These are phyloP conservation scores for Valencia hispanica DNA, from an alignment of 2,797 vertebrate species.

Conservation along the genomic window DNA sequence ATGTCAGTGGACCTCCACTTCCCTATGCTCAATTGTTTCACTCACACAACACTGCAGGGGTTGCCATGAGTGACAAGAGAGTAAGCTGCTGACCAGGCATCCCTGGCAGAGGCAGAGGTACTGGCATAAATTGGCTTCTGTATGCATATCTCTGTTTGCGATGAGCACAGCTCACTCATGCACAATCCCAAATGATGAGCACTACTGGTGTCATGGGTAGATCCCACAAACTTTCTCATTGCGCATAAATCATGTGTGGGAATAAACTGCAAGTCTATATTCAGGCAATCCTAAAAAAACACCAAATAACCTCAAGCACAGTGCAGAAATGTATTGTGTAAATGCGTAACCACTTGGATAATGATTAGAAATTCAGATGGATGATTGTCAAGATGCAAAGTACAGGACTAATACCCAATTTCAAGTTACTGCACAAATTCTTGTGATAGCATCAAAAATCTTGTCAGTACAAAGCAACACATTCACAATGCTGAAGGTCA, in stretches of 20 bases:
- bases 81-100: slow-evolving; percentile 63
- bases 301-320: slow-evolving; percentile 18
- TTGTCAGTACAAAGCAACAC: neutral
- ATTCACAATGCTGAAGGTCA: slow-evolving; percentile 44
- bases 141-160: slow-evolving; percentile 8
- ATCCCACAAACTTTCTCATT: slow-evolving; percentile 7
- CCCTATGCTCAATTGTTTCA: neutral
- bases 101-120: slow-evolving; percentile 43
- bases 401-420: slow-evolving; percentile 31
- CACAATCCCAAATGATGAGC: slow-evolving; percentile 22
- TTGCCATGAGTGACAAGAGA: slow-evolving; percentile 50
- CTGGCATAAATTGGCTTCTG: slow-evolving; percentile 33
- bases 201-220: slow-evolving; percentile 11
- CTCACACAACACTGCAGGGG: slow-evolving; percentile 52
- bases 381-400: slow-evolving; percentile 16
- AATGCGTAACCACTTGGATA: slow-evolving; percentile 28
- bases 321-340: slow-evolving; percentile 37
- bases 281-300: slow-evolving; percentile 29
- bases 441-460: neutral
- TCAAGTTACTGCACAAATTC: neutral
- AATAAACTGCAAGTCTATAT: slow-evolving; percentile 34
- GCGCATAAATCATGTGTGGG: slow-evolving; percentile 36
- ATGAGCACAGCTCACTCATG: slow-evolving; percentile 15
- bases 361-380: slow-evolving; percentile 36
- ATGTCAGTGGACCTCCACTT: slow-evolving; percentile 53